A percentile compares a stretch with the other conserved stretches of the same genome.
Evolutionary conservation across 1,140 invertebrate species (phyloP).

Genomic region (Mamestra configurata): DNA sequence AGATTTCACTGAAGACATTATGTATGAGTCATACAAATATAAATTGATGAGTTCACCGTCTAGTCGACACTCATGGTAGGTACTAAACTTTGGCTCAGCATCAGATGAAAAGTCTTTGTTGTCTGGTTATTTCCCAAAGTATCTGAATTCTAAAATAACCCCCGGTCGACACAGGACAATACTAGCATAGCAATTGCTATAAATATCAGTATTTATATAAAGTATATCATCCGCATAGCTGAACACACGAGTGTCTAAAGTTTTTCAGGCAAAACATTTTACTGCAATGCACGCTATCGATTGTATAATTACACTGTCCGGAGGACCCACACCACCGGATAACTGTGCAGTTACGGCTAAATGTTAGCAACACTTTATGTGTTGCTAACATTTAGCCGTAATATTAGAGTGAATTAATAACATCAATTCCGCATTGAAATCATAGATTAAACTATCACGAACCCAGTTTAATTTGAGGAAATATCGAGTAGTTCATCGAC

Average conservation of each 20-base stretch:
- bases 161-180: background rate
- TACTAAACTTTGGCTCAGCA: too few species aligned
- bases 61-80: too few species aligned
- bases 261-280: slow-evolving; percentile 23
- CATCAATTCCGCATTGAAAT: background rate
- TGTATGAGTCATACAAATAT: background rate
- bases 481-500: background rate
- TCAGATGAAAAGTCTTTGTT: too few species aligned
- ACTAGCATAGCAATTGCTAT: background rate
- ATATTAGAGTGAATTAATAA: background rate
- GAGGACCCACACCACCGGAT: background rate
- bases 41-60: background rate
- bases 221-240: background rate
- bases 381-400: too few species aligned
- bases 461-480: background rate
- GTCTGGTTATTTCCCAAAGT: too few species aligned
- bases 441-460: slow-evolving; percentile 2
- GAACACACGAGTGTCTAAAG: slow-evolving; percentile 6
- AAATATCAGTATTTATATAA: background rate
- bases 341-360: slow-evolving; percentile 14
- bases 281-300: slow-evolving; percentile 43
- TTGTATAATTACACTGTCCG: slow-evolving; percentile 31
- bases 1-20: background rate
- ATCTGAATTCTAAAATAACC: too few species aligned
- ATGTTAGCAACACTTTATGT: background rate